phyloP scores from a whole-genome alignment of 2,797 vertebrate genomes.

The Anguilla megastoma region DNA sequence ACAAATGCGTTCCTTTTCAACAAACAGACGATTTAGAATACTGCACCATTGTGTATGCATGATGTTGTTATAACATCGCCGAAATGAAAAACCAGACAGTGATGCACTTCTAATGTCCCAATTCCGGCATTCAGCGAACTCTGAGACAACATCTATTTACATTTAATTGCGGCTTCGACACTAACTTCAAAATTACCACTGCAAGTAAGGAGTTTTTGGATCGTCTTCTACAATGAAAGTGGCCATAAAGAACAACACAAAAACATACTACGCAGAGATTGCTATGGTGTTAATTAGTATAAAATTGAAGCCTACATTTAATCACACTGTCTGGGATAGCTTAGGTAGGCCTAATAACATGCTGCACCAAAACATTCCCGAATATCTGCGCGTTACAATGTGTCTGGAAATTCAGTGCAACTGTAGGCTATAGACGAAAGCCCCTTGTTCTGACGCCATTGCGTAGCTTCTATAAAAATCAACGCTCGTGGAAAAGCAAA shows the following conservation, averaged over 20 bases:
- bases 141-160: not conserved
- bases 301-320: not conserved
- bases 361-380: not conserved
- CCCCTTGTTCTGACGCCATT: slow-evolving; percentile 35
- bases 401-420: slow-evolving; percentile 4
- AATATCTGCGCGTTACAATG: not conserved
- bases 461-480: slow-evolving; percentile 21
- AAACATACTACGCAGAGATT: not conserved
- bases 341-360: not conserved
- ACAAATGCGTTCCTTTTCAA: not conserved
- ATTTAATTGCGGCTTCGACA: not conserved
- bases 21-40: too few species aligned
- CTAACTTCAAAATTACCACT: not conserved
- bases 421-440: slow-evolving; percentile 22
- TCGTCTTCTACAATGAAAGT: not conserved
- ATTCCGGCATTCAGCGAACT: not conserved
- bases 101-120: slow-evolving; percentile 5
- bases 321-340: not conserved
- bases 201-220: not conserved
- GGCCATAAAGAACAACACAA: not conserved
- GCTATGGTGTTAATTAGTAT: not conserved
- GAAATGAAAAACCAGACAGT: not conserved
- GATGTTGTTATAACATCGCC: not conserved
- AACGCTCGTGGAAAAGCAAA: not conserved
- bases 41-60: not conserved